Conservation (phyloP, 2,888 invertebrate species). For the Drosophila cognata region DNA sequence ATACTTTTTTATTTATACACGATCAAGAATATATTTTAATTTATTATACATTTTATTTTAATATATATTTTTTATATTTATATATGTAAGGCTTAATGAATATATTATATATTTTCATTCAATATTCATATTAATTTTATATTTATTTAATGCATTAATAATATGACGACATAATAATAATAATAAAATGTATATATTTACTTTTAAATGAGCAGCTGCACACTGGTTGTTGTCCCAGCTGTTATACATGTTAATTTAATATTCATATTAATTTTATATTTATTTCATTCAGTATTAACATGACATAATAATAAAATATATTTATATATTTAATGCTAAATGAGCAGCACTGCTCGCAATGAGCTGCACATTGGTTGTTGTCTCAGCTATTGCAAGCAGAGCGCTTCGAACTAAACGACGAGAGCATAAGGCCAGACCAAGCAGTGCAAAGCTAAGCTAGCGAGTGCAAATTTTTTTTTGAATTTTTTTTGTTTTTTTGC, state of each 20-base stretch:
- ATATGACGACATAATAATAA: neutral
- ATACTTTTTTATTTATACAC: neutral
- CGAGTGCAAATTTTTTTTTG: slow-evolving; percentile 1
- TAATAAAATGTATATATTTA: no score
- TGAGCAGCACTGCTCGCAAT: neutral
- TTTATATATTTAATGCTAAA: neutral
- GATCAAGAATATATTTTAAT: neutral
- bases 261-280: neutral
- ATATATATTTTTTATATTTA: neutral
- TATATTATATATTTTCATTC: neutral
- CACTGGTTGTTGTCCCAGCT: neutral
- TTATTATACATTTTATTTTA: neutral
- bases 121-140: neutral
- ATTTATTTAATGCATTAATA: neutral
- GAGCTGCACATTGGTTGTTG: neutral
- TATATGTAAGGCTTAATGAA: neutral
- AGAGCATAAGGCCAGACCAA: neutral
- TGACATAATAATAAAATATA: neutral
- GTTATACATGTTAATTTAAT: neutral
- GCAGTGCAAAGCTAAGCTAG: slow-evolving; percentile 22
- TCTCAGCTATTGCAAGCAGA: neutral
- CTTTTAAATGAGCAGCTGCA: neutral
- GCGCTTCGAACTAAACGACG: neutral
- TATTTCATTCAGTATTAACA: neutral
- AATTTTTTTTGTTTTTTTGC: neutral